Conservation (phyloP, 2,797 vertebrate species). For the Melopsittacus undulatus region DNA sequence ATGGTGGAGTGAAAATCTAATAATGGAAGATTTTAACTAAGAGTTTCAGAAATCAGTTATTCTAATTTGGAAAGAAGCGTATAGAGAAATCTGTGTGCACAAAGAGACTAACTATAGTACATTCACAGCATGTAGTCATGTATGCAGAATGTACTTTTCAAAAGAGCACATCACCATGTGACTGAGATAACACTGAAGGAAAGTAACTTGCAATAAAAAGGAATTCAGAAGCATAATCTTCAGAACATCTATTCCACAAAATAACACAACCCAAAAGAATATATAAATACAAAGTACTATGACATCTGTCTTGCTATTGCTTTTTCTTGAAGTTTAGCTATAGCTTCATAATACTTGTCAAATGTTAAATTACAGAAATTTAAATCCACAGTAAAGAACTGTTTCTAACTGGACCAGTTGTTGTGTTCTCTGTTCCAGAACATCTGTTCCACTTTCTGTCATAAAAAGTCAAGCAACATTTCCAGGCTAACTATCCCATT, state of each 20-base stretch:
- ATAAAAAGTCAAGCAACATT: not conserved
- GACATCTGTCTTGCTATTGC: not conserved
- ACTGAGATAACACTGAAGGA: not conserved
- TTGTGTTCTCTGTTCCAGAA: not conserved
- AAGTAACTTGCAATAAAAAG: not conserved
- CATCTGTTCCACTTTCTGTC: not conserved
- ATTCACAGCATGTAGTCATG: not conserved
- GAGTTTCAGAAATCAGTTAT: not conserved
- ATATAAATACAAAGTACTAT: not conserved
- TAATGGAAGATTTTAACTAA: not conserved
- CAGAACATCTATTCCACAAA: not conserved
- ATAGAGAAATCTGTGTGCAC: not conserved
- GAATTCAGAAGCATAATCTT: not conserved
- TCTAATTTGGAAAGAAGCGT: not conserved
- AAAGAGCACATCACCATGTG: not conserved
- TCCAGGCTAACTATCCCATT: not conserved
- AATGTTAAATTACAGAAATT: not conserved
- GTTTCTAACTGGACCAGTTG: not conserved
- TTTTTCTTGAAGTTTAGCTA: not conserved
- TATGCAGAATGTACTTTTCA: not conserved
- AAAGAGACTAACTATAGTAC: not conserved
- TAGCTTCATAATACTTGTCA: not conserved
- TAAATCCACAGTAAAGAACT: not conserved
- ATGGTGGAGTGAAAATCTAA: not conserved
- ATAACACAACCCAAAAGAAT: not conserved